Evolutionary conservation across 2,888 invertebrate genomes (phyloP), one percentile per base, ranked within the genome.

Genomic region (Pharmacophagus antenor): DNA sequence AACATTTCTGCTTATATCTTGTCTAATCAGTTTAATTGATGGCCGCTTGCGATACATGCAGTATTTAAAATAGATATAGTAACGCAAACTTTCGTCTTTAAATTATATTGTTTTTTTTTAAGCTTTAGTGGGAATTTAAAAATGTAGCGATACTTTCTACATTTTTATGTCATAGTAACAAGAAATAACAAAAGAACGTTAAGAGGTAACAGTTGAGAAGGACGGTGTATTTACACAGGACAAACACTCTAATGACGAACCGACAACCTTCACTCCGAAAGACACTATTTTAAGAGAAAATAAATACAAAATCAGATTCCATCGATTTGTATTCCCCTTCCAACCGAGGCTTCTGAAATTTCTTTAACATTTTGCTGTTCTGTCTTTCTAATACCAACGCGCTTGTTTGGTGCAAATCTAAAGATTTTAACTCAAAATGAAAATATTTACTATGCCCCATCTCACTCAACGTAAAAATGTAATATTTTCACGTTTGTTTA

Each of bases 291-390:
- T 59, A 59, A 55, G 59, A 46, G 50, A 60, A 55, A 60, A 56
- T 60, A 60, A 60, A 60, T 60, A 60, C 59, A 46, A 55, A 55
- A 55, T 60, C 55, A 50, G 59, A 60, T 60, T 60, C 31, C 59
- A 60, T 60, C 55, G 59, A 60, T 60, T 60, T 60, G 59, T 60
- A 60, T 60, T 60, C 59, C 55, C 59, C 50, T 49, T 46, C 46
- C 50, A 50, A 23, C 12, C 18, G n/a, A 25, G 59, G 31, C 37
- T 53, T 51, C 49, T 46, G 59, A 60, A 60, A 60, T 60, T 60
- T 60, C 59, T 60, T 55, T 55, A 60, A 55, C 59, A 60, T 60
- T 60, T 50, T 17, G 55, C 59, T 27, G 55, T 59, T 59, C 54
- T 49, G 50, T 55, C 17, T 55, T 60, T 23, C 46, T 60, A 60